Base-by-base conservation (phyloP, 1,140 invertebrate genomes). In the Drosophila sp. region DNA sequence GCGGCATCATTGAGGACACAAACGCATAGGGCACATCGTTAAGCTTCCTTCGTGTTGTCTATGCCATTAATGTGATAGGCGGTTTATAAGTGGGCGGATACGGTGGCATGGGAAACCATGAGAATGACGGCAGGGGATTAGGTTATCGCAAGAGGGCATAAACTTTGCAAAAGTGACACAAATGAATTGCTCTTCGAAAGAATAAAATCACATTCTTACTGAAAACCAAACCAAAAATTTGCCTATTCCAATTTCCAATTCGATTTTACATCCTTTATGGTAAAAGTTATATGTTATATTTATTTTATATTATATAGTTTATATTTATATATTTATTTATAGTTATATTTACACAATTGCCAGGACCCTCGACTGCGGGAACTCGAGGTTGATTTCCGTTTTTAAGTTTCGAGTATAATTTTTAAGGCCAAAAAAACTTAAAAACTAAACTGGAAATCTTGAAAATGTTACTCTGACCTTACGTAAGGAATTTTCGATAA, bases 1-100 rank as follows among this genome's bases (percentile, higher is more conserved):
- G 60, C 47, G 56, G 44, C 29, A 70, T 73, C 76, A 66, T 32
- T 61, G 64, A 61, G 72, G 62, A 65, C 54, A 64, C 33, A 62
- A 58, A 74, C 72, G 57, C 57, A 66, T 44, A 7, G n/a, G n/a
- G 23, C 56, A 58, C 56, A 58, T 58, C 25, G 63, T 63, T 67
- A 76, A 74, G 66, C 74, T 56, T 54, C 30, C 66, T 56, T 54
- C 30, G 66, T 70, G 60, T 47, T 76, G 74, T 70, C 74, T 76
- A 60, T 44, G 72, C 60, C 35, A 56, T 61, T 76, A 50, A 61
- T 55, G 60, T 56, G 66, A 44, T 38, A 40, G 23, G 44, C 35
- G 60, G 38, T 60, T 41, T 29, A 25, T 47, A 25, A 25, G 44
- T 0, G 6, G 2, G 1, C 35, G 44, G 44, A 50, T 50, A 7